These are phyloP conservation scores for Sternarchorhynchus goeldii DNA, from an alignment of 2,797 vertebrate species.

Conservation along the genomic window DNA sequence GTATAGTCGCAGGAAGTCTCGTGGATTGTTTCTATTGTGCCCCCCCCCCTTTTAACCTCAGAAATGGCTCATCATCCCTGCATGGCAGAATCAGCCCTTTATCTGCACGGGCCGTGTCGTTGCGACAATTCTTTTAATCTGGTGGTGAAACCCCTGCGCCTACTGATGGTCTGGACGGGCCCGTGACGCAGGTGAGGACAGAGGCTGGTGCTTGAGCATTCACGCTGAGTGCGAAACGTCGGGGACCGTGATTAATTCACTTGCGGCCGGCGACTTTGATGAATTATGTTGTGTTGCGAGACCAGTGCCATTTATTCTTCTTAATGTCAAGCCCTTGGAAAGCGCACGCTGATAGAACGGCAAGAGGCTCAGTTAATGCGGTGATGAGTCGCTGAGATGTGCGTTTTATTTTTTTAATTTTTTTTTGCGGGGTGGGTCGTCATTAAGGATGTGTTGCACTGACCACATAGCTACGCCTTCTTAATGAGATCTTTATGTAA, in stretches of 20 bases:
- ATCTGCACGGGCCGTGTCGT: background rate
- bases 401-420: background rate
- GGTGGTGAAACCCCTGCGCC: background rate
- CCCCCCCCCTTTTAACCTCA: too few species aligned
- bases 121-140: constrained; percentile 1
- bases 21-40: background rate
- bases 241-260: constrained; percentile 51
- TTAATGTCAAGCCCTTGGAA: constrained; percentile 61
- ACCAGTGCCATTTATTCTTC: constrained; percentile 61
- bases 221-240: constrained; percentile 47
- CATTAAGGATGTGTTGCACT: background rate
- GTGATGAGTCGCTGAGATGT: constrained; percentile 38
- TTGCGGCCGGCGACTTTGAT: constrained; percentile 56
- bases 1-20: background rate
- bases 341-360: constrained; percentile 54
- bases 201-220: constrained; percentile 56
- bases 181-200: constrained; percentile 43
- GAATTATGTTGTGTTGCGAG: constrained; percentile 59
- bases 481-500: background rate
- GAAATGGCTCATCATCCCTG: background rate
- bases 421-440: background rate
- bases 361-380: constrained; percentile 52
- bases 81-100: background rate
- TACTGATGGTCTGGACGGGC: constrained; percentile 38
- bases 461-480: background rate